Evolutionary conservation across 35 echinoderm and acorn worm genomes (phyloP), one percentile per base, ranked within the genome.

Genomic region (Eucidaris tribuloides): DNA sequence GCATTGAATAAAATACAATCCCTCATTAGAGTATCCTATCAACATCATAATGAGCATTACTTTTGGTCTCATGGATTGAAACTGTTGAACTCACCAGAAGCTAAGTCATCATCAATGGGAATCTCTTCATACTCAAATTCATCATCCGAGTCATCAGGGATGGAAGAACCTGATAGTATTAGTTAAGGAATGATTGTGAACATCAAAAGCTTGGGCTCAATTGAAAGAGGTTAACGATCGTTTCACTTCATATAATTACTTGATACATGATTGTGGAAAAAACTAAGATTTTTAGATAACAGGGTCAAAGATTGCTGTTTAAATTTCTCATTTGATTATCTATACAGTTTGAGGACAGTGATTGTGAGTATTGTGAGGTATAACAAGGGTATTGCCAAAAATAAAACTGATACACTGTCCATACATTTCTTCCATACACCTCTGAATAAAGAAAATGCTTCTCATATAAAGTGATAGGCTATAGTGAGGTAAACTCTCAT

Each of bases 41-140:
- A 55, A 55, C 50, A 55, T 13, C 11, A 55, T 14, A 55, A 14
- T 14, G 22, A 13, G 22, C 13, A 14, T 13, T 14, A 55, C 50
- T 55, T 55, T 14, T 22, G 13, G 13, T 22, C 50, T 14, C 22
- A 55, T 55, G 13, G 13, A 55, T 13, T 55, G 13, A 13, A 55
- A 14, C 22, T 22, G n/a, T 7, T 17, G 46, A 35, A 39, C 88
- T 88, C 79, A 96, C 93, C 93, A 88, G 94, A 97, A 60, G 71
- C 81, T 45, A 92, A 85, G 22, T 97, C 94, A 84, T 97, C 93
- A 78, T 96, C 94, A 39, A 92, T 76, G 37, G 89, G 84, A 19
- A 97, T 84, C 50, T 91, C 94, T 58, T 97, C 94, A 97, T 97
- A 97, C 18, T 84, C 57, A 76, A 97, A 97, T 20, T 97, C 94